phyloP scores from a whole-genome alignment of 2,797 vertebrate genomes.

The Premnoplex brunnescens region DNA sequence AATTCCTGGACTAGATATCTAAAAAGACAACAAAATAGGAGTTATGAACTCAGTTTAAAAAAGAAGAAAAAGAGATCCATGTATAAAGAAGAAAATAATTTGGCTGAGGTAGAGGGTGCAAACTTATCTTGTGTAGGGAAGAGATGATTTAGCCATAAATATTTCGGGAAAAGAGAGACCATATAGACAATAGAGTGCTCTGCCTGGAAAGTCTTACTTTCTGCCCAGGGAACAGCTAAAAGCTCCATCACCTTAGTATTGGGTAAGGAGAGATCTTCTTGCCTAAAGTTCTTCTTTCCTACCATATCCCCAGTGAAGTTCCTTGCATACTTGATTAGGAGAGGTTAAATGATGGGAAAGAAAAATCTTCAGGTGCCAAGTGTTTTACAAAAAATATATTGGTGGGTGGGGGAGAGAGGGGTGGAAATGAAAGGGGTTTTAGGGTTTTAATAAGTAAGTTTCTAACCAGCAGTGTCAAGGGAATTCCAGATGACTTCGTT shows the following conservation, averaged over 20 bases:
- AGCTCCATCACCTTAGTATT: neutral
- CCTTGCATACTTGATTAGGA: neutral
- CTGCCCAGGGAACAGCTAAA: neutral
- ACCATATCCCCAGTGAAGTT: neutral
- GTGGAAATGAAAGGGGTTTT: neutral
- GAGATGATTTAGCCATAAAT: neutral
- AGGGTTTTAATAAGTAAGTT: neutral
- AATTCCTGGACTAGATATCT: neutral
- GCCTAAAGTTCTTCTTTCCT: neutral
- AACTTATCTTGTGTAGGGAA: neutral
- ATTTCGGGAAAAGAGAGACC: neutral
- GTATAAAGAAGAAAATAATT: neutral
- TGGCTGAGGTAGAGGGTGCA: neutral
- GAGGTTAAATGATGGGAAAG: neutral
- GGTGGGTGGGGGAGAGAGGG: too few species aligned
- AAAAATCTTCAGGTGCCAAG: neutral
- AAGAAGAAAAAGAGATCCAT: neutral
- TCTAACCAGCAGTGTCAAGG: neutral
- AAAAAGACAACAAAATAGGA: neutral
- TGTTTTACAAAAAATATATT: neutral
- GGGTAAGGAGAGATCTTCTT: neutral
- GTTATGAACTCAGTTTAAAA: neutral
- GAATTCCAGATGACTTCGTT: neutral
- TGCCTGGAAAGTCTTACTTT: neutral
- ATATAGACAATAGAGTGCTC: neutral